Base-by-base conservation (phyloP, 2,888 invertebrate species). In the Lepeophtheirus nordmannii region DNA sequence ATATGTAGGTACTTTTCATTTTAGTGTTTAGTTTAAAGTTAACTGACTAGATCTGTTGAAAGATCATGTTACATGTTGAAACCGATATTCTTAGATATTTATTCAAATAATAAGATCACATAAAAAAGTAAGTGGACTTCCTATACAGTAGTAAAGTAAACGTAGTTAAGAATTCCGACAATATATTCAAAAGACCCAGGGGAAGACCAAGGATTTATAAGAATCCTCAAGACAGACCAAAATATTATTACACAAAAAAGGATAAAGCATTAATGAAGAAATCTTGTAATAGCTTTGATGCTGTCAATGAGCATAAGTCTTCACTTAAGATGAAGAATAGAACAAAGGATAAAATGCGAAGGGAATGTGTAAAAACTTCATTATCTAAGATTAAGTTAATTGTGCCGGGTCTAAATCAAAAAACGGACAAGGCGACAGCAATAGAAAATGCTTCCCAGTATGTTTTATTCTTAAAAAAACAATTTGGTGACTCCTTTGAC, bases 391-490 rank as follows among this genome's bases (percentile, higher is more conserved):
- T 46, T 14, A 46, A 46, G 17, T n/a, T 46, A 17, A 46, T 46
- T 17, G 53, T 46, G 8, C 53, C 53, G 17, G 53, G 53, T 3
- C 17, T 46, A 17, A 46, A 14, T 14, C n/a, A 46, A 14, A 46
- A 46, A 46, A 46, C 53, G 8, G 53, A 46, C 8, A 46, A 46
- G 17, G 53, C 53, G 5, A 46, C 53, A 3, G 53, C 17, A 3
- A 46, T 46, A n/a, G 53, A 46, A 17, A 46, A 46, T 46, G 53
- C 53, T n/a, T 46, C 53, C 1, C 53, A 46, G 53, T 46, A 46
- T 46, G 53, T 8, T n/a, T 46, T 46, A 17, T 46, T 5, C 17
- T 17, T 46, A 46, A 46, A 30, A 46, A 46, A 46, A 8, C 53
- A 46, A 46, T 2, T 46, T 2, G 53, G 53, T 14, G 53, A 46